Evolutionary conservation across 1,140 invertebrate species (phyloP).

Genomic region (Drosophila murphyi): DNA sequence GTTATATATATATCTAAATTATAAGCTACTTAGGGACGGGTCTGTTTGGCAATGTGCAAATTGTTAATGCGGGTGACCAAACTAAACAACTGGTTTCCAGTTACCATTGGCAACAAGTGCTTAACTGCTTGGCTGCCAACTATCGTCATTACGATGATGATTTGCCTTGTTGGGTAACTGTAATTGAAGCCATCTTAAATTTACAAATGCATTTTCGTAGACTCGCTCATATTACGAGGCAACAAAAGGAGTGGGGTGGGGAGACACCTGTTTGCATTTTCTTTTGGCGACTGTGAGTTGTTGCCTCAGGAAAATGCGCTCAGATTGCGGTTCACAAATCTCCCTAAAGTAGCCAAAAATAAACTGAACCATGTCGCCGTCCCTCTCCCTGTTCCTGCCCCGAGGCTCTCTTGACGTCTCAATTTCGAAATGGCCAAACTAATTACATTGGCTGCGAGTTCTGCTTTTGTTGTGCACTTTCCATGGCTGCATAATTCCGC

Average conservation of each 20-base stretch:
- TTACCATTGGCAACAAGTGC: conserved; percentile 15
- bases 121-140: not conserved
- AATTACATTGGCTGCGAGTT: conserved; percentile 64
- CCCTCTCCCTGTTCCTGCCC: conserved; percentile 5
- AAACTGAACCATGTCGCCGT: not conserved
- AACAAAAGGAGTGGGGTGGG: not conserved
- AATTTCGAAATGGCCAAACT: conserved; percentile 75
- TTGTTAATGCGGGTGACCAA: conserved; percentile 9
- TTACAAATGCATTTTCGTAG: not conserved
- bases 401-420: conserved; percentile 58
- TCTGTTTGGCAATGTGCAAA: not conserved
- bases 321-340: conserved; percentile 56
- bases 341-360: conserved; percentile 48
- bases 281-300: not conserved
- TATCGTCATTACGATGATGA: not conserved
- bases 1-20: not conserved
- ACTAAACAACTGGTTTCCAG: conserved; percentile 15
- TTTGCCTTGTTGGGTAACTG: conserved; percentile 15
- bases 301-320: conserved; percentile 22
- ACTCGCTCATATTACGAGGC: not conserved
- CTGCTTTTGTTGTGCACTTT: conserved; percentile 27
- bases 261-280: conserved; percentile 22
- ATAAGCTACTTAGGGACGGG: conserved; percentile 20
- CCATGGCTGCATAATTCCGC: conserved; percentile 60
- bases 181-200: conserved; percentile 21